Evolutionary conservation across 2,888 invertebrate genomes (phyloP), one percentile per base, ranked within the genome.

Genomic region (Stramonita haemastoma): DNA sequence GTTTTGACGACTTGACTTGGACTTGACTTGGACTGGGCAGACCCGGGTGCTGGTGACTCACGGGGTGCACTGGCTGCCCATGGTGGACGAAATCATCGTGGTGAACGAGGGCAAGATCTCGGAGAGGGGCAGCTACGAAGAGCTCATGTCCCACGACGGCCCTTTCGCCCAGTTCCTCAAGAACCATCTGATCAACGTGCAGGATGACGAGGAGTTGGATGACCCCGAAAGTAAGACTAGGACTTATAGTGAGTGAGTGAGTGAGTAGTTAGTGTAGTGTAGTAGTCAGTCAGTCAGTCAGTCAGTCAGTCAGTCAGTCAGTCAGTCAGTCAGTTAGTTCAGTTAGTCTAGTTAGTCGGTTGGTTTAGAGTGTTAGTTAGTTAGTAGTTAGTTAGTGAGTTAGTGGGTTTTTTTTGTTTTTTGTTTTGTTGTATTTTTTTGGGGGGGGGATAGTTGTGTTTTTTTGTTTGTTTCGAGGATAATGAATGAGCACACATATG

Each of bases 91-190:
- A 56, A 89, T 91, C 32, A 84, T 91, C 32, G 90, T 91, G 60
- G 89, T 91, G 91, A 70, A 4, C 17, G 90, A 91, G 29, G 91
- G 91, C 56, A 87, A 79, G 87, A 90, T 91, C 81, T 89, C 85
- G 81, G 91, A 91, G 56, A 57, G 89, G 36, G 91, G 91, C 85
- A 90, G 89, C 77, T 91, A 91, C 73, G 91, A 91, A 26, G 86
- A 87, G 81, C 87, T 91, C n/a, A 57, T 91, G 32, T 84, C 86
- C 4, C 91, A 91, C 36, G 88, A 91, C 36, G 91, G 91, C 77
- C 87, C 89, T 22, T 91, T 91, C 77, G 88, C 91, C 26, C 90
- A 89, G 85, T 91, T 91, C 86, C 85, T 91, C 34, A 90, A 90
- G 70, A 86, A 46, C 19, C 85, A 90, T 56, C 90, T 91, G 26